phyloP scores from a whole-genome alignment of 37 sponge, comb jelly and placozoan genomes.

The Cliona cf. orientalis region DNA sequence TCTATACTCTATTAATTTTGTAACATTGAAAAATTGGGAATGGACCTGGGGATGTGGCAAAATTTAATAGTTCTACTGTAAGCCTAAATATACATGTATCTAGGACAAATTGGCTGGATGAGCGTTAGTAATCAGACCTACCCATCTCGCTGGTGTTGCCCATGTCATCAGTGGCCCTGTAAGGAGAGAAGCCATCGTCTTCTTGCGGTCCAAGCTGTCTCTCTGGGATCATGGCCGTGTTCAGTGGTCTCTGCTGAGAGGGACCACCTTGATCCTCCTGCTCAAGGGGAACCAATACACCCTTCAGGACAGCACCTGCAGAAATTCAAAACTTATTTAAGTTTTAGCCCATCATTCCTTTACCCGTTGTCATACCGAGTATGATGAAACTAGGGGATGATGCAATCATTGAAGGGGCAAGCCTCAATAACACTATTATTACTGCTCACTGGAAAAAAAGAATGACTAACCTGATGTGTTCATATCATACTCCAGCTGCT shows the following conservation, averaged over 20 bases:
- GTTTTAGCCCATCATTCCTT: neutral
- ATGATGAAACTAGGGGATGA: neutral
- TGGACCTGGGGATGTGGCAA: too few relatives aligned
- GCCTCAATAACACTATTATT: too few relatives aligned
- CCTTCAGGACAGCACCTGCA: conserved; percentile 3
- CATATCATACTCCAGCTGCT: conserved; percentile 30
- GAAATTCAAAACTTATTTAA: neutral
- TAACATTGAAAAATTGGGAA: too few relatives aligned
- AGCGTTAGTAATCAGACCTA: neutral
- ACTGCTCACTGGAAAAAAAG: too few relatives aligned
- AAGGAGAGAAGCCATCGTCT: conserved; percentile 3
- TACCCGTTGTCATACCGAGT: too few relatives aligned
- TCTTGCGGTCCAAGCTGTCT: too few relatives aligned
- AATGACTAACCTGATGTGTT: neutral
- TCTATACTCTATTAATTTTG: too few relatives aligned
- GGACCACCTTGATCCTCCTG: neutral
- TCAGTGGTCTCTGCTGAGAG: too few relatives aligned
- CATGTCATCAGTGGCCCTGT: neutral
- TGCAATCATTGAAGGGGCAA: too few relatives aligned
- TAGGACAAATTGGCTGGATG: neutral
- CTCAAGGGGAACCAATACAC: conserved; percentile 14
- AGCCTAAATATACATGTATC: too few relatives aligned
- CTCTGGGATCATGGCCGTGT: too few relatives aligned
- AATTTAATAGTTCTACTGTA: too few relatives aligned
- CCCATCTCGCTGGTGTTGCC: neutral